These are phyloP conservation scores for Catharus minimus DNA, from an alignment of 2,113 vertebrate genomes.

Conservation along the genomic window DNA sequence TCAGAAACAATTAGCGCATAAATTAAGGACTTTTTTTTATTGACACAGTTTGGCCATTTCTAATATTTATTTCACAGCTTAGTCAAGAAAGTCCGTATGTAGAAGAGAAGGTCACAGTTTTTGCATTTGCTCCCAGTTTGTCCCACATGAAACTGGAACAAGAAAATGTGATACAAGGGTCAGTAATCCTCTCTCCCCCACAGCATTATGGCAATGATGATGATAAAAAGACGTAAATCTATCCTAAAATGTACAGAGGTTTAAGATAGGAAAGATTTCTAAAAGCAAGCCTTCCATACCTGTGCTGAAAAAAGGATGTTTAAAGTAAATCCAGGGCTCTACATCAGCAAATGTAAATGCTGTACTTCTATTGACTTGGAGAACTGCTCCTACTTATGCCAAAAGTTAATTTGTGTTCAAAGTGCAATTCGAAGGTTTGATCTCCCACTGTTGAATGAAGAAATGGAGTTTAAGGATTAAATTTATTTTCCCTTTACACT, in stretches of 20 bases:
- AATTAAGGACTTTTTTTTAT: background rate
- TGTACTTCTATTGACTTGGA: background rate
- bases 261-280: background rate
- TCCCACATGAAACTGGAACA: background rate
- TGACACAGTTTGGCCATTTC: background rate
- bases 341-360: background rate
- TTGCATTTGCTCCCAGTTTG: background rate
- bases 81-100: background rate
- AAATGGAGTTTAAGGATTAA: background rate
- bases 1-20: constrained; percentile 1
- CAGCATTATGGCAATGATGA: background rate
- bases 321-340: background rate
- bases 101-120: background rate
- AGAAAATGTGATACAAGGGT: background rate
- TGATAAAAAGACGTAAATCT: background rate
- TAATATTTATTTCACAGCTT: background rate
- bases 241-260: background rate
- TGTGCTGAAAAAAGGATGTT: background rate
- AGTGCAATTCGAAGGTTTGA: background rate
- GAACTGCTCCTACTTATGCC: background rate
- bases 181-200: background rate
- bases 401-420: constrained; percentile 22
- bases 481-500: background rate
- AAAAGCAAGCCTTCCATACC: background rate
- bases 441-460: background rate